Evolutionary conservation across 2,797 vertebrate species (phyloP).

Genomic region (Semaprochilodus insignis): DNA sequence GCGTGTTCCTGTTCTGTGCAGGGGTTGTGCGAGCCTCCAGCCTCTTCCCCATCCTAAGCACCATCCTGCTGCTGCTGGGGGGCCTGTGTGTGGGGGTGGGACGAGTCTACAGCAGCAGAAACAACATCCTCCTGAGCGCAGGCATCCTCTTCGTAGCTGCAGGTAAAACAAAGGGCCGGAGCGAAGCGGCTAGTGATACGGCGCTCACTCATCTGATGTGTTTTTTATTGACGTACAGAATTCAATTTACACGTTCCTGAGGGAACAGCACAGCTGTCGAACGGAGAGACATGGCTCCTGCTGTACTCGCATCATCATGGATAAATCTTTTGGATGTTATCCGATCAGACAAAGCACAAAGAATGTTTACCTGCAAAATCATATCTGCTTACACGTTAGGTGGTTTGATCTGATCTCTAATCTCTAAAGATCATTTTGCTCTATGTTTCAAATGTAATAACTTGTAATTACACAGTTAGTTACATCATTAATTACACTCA

Average conservation of each 20-base stretch:
- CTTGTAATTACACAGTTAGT: too few relatives aligned
- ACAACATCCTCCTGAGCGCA: slow-evolving; percentile 93
- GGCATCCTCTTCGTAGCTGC: slow-evolving; percentile 97
- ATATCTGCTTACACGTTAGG: background rate
- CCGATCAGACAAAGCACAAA: background rate
- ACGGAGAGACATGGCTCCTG: background rate
- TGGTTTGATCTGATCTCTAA: too few relatives aligned
- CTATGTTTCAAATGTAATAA: too few relatives aligned
- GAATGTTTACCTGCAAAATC: background rate
- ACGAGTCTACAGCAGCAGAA: slow-evolving; percentile 89
- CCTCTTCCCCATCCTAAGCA: slow-evolving; percentile 95
- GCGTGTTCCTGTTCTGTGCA: slow-evolving; percentile 62
- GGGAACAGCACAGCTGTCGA: background rate
- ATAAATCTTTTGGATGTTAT: background rate
- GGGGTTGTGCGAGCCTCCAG: slow-evolving; percentile 95
- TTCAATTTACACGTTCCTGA: background rate
- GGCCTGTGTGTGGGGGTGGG: slow-evolving; percentile 90
- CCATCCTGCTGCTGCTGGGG: slow-evolving; percentile 90
- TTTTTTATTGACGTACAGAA: slow-evolving; percentile 10
- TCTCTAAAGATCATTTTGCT: too few relatives aligned
- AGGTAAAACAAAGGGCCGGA: slow-evolving; percentile 75
- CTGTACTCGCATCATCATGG: background rate
- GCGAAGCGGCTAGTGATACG: background rate
- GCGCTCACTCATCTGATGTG: background rate
- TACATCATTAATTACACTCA: too few relatives aligned